Percentiles rank a stretch among this genome's conserved stretches.
Conservation (phyloP, 2,797 vertebrate species). For the Periparus ater region DNA sequence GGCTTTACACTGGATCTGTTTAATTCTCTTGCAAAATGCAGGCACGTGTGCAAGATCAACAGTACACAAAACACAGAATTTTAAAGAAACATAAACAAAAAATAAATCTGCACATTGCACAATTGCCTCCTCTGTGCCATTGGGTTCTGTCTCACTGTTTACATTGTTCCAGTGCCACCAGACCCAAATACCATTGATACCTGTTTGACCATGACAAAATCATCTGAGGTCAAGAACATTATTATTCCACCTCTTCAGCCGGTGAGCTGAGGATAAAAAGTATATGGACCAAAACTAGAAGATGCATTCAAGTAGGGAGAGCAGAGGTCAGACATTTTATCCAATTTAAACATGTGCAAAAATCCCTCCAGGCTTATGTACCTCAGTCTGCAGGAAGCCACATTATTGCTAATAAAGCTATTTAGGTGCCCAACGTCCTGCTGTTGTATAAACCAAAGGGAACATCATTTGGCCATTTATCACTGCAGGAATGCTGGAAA, state of each 20-base stretch:
- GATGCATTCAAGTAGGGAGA: background rate
- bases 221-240: background rate
- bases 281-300: background rate
- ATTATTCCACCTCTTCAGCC: background rate
- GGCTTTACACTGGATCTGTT: background rate
- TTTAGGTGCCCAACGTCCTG: background rate
- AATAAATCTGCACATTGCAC: background rate
- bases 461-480: background rate
- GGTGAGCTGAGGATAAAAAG: background rate
- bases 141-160: background rate
- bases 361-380: background rate
- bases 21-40: background rate
- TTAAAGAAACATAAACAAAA: background rate
- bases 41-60: background rate
- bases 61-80: background rate
- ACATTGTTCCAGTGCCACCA: background rate
- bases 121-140: background rate
- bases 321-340: background rate
- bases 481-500: background rate
- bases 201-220: background rate
- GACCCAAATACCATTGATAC: background rate
- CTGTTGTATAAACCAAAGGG: background rate
- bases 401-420: background rate
- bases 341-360: background rate
- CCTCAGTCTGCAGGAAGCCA: background rate